Evolutionary conservation across 2,888 invertebrate species (phyloP).

Genomic region (Drosophila multiciliata): DNA sequence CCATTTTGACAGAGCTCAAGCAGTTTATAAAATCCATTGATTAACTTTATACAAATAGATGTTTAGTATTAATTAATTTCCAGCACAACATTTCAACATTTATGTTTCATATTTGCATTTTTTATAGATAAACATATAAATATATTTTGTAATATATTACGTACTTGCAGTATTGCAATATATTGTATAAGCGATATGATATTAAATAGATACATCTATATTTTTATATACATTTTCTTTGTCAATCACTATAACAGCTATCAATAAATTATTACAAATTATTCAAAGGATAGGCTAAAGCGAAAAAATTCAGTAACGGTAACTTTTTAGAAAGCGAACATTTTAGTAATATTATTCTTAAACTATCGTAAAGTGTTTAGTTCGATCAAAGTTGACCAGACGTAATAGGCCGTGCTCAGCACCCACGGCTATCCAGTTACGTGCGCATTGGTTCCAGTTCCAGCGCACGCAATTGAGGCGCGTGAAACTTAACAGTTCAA

Average conservation of each 20-base stretch:
- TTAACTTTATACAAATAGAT: background rate
- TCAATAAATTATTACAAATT: constrained; percentile 43
- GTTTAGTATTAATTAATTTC: background rate
- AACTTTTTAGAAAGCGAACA: constrained; percentile 17
- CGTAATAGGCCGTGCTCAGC: constrained; percentile 83
- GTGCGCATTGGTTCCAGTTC: constrained; percentile 76
- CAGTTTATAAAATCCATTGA: background rate
- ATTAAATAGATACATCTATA: constrained; percentile 18
- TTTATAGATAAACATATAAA: constrained; percentile 47
- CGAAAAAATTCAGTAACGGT: constrained; percentile 4
- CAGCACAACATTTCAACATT: constrained; percentile 10
- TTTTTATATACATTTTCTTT: constrained; percentile 23
- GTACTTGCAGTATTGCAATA: constrained; percentile 24
- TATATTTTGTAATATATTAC: constrained; percentile 19
- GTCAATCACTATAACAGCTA: constrained; percentile 18
- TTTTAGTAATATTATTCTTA: constrained; percentile 26
- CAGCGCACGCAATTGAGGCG: constrained; percentile 79
- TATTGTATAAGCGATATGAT: constrained; percentile 26
- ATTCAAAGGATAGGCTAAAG: constrained; percentile 17
- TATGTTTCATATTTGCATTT: constrained; percentile 21
- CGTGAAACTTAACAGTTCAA: constrained; percentile 59
- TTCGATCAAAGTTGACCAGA: constrained; percentile 59
- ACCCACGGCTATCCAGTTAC: constrained; percentile 77
- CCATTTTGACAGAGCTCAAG: background rate
- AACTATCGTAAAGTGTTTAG: constrained; percentile 39